Conservation (phyloP, 2,888 invertebrate species). For the Pseudeuparius sepicola region DNA sequence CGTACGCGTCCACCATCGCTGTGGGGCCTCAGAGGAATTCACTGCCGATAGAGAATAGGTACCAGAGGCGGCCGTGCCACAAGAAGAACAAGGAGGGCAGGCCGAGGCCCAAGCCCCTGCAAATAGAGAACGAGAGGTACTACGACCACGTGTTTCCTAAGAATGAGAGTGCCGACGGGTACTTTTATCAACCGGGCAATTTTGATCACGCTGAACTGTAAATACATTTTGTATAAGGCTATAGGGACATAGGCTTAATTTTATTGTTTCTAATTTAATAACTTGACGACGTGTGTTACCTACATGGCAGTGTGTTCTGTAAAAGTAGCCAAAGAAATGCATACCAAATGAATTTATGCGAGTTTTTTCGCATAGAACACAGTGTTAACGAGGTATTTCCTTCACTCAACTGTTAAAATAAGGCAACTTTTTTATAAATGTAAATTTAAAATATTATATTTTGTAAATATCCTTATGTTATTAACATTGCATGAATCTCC, state of each 20-base stretch:
- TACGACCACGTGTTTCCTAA: conserved; percentile 51
- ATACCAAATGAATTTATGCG: too few species aligned
- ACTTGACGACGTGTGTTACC: too few species aligned
- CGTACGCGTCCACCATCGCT: conserved; percentile 29
- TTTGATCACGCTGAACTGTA: conserved; percentile 39
- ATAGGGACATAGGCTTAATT: conserved; percentile 15
- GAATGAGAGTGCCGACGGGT: conserved; percentile 23
- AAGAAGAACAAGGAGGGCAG: conserved; percentile 32
- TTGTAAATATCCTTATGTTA: too few species aligned
- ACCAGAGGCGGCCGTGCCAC: conserved; percentile 25
- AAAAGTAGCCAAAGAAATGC: conserved; percentile 1
- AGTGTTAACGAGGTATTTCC: too few species aligned
- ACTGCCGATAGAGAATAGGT: conserved; percentile 26
- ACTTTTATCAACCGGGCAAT: conserved; percentile 36
- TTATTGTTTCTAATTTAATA: too few species aligned
- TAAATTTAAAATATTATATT: too few species aligned
- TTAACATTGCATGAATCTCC: too few species aligned
- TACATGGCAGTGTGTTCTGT: too few species aligned
- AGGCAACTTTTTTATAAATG: too few species aligned
- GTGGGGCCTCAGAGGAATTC: conserved; percentile 27
- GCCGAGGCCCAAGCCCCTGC: conserved; percentile 48
- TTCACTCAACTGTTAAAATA: too few species aligned
- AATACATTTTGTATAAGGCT: conserved; percentile 30
- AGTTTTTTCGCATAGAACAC: too few species aligned
- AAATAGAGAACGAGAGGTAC: conserved; percentile 50